Evolutionary conservation across 2,113 vertebrate species (phyloP).

Genomic region (Plecotus auritus): DNA sequence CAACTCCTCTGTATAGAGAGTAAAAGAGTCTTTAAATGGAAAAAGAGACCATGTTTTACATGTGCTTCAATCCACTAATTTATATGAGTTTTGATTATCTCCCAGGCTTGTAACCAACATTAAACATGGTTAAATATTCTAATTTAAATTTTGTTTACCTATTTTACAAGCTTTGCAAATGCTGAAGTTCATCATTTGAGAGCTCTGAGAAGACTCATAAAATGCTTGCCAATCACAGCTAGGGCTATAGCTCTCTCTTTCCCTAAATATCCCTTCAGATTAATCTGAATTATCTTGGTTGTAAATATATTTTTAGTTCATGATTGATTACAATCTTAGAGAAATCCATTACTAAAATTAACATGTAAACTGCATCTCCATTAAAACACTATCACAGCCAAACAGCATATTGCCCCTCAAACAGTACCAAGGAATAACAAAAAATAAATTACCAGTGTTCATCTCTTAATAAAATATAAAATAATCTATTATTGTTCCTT

Average conservation of each 20-base stretch:
- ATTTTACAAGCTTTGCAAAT: neutral
- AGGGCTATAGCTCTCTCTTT: neutral
- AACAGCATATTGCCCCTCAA: neutral
- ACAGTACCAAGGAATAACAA: neutral
- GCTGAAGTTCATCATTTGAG: neutral
- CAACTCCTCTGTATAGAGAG: neutral
- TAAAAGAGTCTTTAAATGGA: neutral
- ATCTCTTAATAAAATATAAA: neutral
- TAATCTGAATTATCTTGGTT: constrained; percentile 2
- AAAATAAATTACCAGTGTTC: neutral
- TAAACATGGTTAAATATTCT: neutral
- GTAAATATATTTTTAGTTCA: neutral
- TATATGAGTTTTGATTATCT: neutral
- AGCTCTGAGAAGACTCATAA: neutral
- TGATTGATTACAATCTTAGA: neutral
- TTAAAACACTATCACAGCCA: neutral
- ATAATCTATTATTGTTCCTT: neutral
- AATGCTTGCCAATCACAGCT: neutral
- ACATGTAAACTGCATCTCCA: neutral
- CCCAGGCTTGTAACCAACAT: neutral
- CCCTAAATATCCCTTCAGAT: neutral
- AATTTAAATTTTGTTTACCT: neutral
- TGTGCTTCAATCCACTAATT: neutral
- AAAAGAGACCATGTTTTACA: neutral
- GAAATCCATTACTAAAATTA: constrained; percentile 18